Evolutionary conservation across 2,888 invertebrate species (phyloP).

Genomic region (Aphrophora alni): DNA sequence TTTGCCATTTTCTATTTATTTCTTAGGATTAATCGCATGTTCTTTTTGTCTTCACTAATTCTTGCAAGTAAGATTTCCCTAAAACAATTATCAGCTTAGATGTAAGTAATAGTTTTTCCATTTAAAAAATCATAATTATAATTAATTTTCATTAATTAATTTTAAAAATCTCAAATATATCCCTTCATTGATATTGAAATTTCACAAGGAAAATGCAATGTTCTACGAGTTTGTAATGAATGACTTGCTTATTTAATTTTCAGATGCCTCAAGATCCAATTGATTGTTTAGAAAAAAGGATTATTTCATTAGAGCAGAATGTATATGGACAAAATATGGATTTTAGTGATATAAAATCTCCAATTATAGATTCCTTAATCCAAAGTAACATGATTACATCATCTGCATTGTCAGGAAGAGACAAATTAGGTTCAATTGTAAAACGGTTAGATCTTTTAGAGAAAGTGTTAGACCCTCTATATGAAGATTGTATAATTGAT

Average conservation of each 20-base stretch:
- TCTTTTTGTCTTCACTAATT: no score
- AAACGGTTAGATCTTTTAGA: conserved; percentile 36
- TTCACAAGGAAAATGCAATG: no score
- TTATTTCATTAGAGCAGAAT: not conserved
- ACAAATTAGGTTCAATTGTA: conserved; percentile 25
- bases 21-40: no score
- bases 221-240: no score
- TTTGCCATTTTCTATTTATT: no score
- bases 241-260: not conserved
- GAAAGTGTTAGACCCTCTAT: conserved; percentile 30
- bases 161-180: no score
- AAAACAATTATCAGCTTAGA: no score
- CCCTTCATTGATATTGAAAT: no score
- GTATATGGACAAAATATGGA: not conserved
- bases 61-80: no score
- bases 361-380: conserved; percentile 29
- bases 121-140: no score
- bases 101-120: no score
- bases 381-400: conserved; percentile 32
- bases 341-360: not conserved
- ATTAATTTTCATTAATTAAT: no score
- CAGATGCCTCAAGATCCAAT: not conserved
- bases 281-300: not conserved
- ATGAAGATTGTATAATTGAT: conserved; percentile 35
- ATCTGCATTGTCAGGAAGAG: conserved; percentile 32